Conservation (phyloP, 2,888 invertebrate species). For the Epinotia brunnichana region DNA sequence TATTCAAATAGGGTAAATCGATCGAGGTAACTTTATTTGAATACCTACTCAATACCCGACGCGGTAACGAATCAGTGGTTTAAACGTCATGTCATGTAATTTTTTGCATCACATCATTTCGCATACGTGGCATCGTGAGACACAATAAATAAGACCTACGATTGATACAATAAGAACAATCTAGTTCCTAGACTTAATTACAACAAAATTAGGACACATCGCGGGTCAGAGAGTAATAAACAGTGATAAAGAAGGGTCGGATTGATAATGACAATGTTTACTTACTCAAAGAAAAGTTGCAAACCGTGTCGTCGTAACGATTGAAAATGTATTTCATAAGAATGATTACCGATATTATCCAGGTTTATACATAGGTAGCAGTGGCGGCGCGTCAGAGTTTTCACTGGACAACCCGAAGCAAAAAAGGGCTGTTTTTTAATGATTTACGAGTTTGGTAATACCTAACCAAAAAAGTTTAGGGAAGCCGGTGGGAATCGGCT, state of each 20-base stretch:
- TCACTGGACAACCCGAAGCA: no score
- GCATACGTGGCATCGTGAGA: neutral
- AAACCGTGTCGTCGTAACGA: constrained; percentile 3
- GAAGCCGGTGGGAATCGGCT: no score
- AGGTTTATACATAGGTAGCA: no score
- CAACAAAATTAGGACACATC: neutral
- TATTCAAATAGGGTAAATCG: neutral
- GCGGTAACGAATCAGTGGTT: neutral
- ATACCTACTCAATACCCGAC: neutral
- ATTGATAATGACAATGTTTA: constrained; percentile 11
- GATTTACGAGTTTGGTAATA: no score
- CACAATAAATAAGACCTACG: neutral
- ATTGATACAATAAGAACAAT: neutral
- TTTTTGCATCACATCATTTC: neutral
- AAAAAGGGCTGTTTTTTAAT: no score
- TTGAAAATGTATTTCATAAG: neutral
- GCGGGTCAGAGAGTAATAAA: constrained; percentile 14
- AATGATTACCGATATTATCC: neutral
- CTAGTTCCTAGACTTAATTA: neutral
- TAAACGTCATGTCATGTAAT: neutral
- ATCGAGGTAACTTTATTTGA: neutral
- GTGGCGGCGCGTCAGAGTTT: no score
- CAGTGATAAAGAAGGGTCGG: constrained; percentile 9
- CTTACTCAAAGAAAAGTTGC: constrained; percentile 30
- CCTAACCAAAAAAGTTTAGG: no score